phyloP scores from a whole-genome alignment of 2,113 vertebrate species.

The Heterochromis multidens region DNA sequence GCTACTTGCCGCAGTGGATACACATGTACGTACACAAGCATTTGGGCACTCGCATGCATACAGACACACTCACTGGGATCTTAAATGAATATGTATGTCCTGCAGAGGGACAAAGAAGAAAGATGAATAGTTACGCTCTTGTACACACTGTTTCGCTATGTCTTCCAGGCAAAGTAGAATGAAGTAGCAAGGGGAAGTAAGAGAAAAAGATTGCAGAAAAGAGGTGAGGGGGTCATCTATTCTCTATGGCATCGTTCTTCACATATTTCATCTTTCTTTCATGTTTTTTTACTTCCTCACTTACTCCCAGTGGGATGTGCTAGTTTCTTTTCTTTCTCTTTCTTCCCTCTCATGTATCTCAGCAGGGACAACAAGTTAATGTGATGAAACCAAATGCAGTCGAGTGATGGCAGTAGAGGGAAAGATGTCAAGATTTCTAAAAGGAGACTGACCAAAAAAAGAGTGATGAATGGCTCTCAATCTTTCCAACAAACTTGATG shows the following conservation, averaged over 20 bases:
- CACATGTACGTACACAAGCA: conserved; percentile 21
- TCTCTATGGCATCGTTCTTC: conserved; percentile 11
- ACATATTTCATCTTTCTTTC: conserved; percentile 7
- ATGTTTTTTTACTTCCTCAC: neutral
- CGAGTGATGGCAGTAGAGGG: neutral
- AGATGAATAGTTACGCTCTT: conserved; percentile 16
- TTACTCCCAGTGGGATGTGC: conserved; percentile 13
- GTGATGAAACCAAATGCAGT: conserved; percentile 29
- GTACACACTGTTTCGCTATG: neutral
- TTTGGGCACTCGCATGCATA: neutral
- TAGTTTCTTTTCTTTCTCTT: neutral
- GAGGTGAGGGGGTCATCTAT: conserved; percentile 18
- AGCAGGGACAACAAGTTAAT: conserved; percentile 27
- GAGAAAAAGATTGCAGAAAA: neutral
- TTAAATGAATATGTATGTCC: conserved; percentile 60
- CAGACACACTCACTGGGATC: conserved; percentile 5
- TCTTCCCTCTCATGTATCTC: conserved; percentile 10
- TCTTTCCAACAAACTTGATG: neutral
- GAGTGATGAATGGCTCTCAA: neutral
- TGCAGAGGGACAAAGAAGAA: conserved; percentile 33
- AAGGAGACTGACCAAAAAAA: neutral
- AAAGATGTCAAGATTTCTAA: neutral
- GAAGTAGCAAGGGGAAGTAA: neutral
- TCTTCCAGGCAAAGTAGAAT: neutral
- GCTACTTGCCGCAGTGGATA: conserved; percentile 8